Evolutionary conservation across 2,113 vertebrate species (phyloP).

Genomic region (Corythoichthys haematopterus): DNA sequence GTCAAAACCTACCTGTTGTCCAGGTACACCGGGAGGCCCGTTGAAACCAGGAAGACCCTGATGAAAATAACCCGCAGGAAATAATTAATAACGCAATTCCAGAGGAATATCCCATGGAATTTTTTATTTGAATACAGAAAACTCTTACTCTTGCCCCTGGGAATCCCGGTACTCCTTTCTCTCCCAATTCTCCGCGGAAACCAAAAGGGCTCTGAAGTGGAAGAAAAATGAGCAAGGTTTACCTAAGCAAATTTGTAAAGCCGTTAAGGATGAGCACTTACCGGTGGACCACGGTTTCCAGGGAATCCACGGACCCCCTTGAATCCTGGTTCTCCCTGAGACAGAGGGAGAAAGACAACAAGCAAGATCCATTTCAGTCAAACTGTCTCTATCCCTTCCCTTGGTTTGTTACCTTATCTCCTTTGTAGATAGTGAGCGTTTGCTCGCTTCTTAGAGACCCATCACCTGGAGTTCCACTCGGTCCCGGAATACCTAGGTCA

Average conservation of each 20-base stretch:
- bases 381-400: background rate
- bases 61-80: background rate
- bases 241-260: background rate
- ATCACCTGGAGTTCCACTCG: slow-evolving; percentile 65
- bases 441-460: slow-evolving; percentile 49
- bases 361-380: background rate
- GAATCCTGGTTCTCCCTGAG: slow-evolving; percentile 79
- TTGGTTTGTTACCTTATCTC: slow-evolving; percentile 74
- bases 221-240: background rate
- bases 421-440: slow-evolving; percentile 75
- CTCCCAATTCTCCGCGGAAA: slow-evolving; percentile 77
- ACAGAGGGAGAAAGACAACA: slow-evolving; percentile 26
- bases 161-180: slow-evolving; percentile 86
- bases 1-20: slow-evolving; percentile 70
- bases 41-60: slow-evolving; percentile 82
- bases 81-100: no score
- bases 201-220: slow-evolving; percentile 70
- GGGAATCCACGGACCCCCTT: slow-evolving; percentile 72
- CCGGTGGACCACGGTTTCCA: slow-evolving; percentile 72
- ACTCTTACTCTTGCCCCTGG: slow-evolving; percentile 83
- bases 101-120: no score
- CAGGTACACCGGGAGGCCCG: slow-evolving; percentile 73
- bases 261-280: slow-evolving; percentile 57
- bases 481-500: slow-evolving; percentile 70
- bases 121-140: background rate